phyloP scores from a whole-genome alignment of 2,797 vertebrate genomes.

The Ateles fusciceps region DNA sequence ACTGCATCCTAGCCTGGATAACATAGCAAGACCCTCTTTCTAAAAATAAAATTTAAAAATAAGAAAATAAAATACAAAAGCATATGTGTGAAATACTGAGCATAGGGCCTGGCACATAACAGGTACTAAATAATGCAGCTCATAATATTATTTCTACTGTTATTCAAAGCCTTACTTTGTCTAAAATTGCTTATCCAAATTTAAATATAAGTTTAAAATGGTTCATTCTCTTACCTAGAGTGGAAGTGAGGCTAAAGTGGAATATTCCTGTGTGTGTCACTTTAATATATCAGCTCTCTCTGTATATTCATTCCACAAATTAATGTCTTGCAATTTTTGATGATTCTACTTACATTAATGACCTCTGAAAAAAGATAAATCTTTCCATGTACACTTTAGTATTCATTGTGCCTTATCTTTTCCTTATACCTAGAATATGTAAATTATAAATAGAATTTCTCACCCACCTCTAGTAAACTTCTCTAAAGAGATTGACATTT shows the following conservation, averaged over 20 bases:
- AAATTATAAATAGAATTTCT: not conserved
- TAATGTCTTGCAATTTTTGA: not conserved
- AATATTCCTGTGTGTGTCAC: not conserved
- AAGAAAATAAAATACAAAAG: too few relatives aligned
- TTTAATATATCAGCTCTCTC: not conserved
- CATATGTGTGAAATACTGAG: too few relatives aligned
- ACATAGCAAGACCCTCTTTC: too few relatives aligned
- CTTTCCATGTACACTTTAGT: not conserved
- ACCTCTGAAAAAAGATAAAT: not conserved
- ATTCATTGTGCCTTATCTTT: not conserved
- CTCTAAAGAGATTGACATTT: conserved; percentile 46
- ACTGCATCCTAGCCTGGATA: too few relatives aligned
- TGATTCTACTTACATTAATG: not conserved
- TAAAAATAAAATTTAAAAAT: too few relatives aligned
- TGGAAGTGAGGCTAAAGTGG: not conserved
- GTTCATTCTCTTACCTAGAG: not conserved
- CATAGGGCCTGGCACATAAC: too few relatives aligned
- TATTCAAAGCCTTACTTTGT: not conserved
- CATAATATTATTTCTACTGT: too few relatives aligned
- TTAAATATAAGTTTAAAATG: not conserved
- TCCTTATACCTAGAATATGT: not conserved
- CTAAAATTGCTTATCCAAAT: not conserved
- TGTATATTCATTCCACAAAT: not conserved
- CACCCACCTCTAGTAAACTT: conserved; percentile 59
- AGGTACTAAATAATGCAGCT: too few relatives aligned